Base-by-base conservation (phyloP, 2,113 vertebrate species). In the Prionailurus viverrinus region DNA sequence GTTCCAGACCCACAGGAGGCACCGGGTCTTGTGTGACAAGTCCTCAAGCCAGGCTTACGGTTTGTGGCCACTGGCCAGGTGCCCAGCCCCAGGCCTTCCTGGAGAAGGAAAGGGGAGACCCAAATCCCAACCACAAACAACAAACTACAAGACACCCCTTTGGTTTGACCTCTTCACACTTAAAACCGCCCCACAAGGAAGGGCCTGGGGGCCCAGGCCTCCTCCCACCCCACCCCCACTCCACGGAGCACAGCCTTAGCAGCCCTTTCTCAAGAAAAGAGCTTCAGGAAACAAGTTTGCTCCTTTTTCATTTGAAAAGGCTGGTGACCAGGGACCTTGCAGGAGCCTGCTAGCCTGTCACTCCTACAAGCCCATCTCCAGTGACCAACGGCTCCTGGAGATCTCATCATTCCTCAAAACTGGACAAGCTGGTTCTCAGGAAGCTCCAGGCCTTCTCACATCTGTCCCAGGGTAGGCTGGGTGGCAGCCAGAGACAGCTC, bases 11-110 rank as follows among this genome's bases (percentile, higher is more conserved):
- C 89, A 82, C 13, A 90, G 68, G n/a, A 90, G 76, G 65, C 9
- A 61, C 51, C 45, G 69, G 73, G 86, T 92, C 55, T 69, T 48
- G 16, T 66, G 66, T 66, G 93, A 94, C 85, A 97, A 81, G 74
- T 80, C 90, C 86, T 96, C n/a, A 9, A 76, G 79, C 68, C 90
- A 96, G 48, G 74, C 79, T 94, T 55, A 73, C 1, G 18, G 78
- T 86, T 86, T 97, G 81, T 79, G 85, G 90, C 58, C 79, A 31
- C 39, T 48, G 74, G 76, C 68, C 71, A 91, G 78, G 65, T 0
- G 2, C 71, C 82, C 73, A 86, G 86, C 7, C 71, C 61, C 61
- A 29, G 68, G 45, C 23, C 69, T 97, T 87, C 83, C 80, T 66
- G 14, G 0, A 89, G 79, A 78, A 76, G 51, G 78, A 41, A 66